phyloP scores from a whole-genome alignment of 2,113 vertebrate species.

The Apodemus sylvaticus region DNA sequence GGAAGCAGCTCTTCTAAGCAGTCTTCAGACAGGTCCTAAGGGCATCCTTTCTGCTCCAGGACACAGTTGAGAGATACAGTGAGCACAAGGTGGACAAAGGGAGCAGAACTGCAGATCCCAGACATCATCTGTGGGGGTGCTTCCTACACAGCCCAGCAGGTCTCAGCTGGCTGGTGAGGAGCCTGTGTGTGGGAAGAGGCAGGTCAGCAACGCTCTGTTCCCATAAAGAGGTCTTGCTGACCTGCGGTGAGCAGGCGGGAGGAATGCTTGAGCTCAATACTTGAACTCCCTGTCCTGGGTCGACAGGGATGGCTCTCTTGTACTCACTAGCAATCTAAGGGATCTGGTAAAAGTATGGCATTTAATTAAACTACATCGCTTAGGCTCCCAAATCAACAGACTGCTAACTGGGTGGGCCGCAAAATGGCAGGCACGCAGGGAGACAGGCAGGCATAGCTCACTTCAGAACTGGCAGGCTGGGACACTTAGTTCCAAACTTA shows the following conservation, averaged over 20 bases:
- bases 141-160: not conserved
- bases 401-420: not conserved
- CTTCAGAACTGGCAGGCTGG: not conserved
- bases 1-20: not conserved
- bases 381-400: not conserved
- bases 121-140: not conserved
- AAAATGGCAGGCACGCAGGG: not conserved
- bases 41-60: not conserved
- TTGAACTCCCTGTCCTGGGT: not conserved
- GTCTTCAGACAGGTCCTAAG: not conserved
- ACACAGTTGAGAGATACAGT: not conserved
- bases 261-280: not conserved
- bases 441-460: not conserved
- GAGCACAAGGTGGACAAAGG: not conserved
- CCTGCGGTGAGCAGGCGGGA: not conserved
- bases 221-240: slow-evolving; percentile 7
- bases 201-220: not conserved
- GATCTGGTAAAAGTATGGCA: not conserved
- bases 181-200: slow-evolving; percentile 8
- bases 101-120: not conserved
- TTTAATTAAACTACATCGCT: not conserved
- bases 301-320: not conserved
- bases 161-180: slow-evolving; percentile 13
- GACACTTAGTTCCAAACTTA: not conserved
- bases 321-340: not conserved